Evolutionary conservation across 2,797 vertebrate species (phyloP), one percentile per base, ranked within the genome.

Genomic region (Chrosomus eos): DNA sequence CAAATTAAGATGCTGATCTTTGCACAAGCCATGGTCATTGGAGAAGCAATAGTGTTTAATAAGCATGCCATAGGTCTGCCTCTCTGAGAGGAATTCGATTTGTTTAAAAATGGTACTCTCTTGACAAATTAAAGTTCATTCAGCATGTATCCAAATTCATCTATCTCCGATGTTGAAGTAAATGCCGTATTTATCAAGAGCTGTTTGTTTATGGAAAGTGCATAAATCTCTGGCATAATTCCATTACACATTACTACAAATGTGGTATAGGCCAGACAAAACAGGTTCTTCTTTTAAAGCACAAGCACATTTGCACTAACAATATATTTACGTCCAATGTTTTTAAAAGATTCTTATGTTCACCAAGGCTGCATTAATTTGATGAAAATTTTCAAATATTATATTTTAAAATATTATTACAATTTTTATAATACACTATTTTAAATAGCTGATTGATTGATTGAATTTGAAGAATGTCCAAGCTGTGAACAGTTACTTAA

Each of bases 1-100:
- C 85, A 88, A 92, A 94, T 89, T 90, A 90, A 91, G 87, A 92
- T 85, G 87, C 90, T 90, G 90, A 89, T 87, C 89, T 77, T 89
- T 85, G 88, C 86, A 88, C 84, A 88, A 86, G 89, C 84, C 84
- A 78, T 75, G 89, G 66, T 87, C 82, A 43, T 38, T 64, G 73
- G 87, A 80, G 70, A 84, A 84, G 87, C 55, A 87, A 87, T 82
- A 77, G 88, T 87, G 87, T 91, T 92, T 88, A 90, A 92, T 91
- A 89, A 89, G 77, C 83, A 82, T 31, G 67, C 80, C 88, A 87
- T 83, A 70, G 76, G 85, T 89, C 91, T 87, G 68, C 77, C 77
- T 83, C 80, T 80, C 81, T 87, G 79, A 87, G 91, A 92, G 90
- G 67, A 43, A 76, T 70, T 84, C 88, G 83, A 88, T 93, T 83